These are phyloP conservation scores for Cydia splendana DNA, from an alignment of 1,140 invertebrate species.

Conservation along the genomic window DNA sequence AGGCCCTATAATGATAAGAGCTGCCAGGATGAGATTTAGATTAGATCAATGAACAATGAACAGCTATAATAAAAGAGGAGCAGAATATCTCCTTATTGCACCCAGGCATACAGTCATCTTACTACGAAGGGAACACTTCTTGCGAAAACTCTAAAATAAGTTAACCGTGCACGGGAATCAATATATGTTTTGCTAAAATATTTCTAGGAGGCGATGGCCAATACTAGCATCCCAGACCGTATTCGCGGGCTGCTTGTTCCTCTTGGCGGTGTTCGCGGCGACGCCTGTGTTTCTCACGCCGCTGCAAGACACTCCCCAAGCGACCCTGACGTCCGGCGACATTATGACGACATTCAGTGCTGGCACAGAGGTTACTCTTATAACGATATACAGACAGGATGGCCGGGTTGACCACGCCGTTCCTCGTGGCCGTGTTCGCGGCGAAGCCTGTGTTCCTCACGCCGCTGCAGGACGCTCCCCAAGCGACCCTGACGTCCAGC, in stretches of 20 bases:
- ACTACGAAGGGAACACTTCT: no score
- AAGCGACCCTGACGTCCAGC: conserved; percentile 43
- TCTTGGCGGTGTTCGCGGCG: conserved; percentile 53
- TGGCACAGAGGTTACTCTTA: conserved; percentile 32
- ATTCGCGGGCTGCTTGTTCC: conserved; percentile 52
- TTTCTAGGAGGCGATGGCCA: conserved; percentile 46
- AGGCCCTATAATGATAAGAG: no score
- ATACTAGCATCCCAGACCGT: conserved; percentile 49
- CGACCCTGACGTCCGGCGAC: conserved; percentile 44
- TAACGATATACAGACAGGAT: no score
- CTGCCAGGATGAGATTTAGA: no score
- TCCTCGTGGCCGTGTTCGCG: conserved; percentile 50
- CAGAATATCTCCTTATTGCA: no score
- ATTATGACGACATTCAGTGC: conserved; percentile 48
- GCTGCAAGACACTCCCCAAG: conserved; percentile 49
- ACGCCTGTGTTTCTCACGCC: conserved; percentile 66
- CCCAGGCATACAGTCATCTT: no score
- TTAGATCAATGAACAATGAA: no score
- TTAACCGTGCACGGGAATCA: no score
- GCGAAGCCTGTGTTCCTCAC: conserved; percentile 66
- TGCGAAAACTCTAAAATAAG: no score
- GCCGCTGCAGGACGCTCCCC: conserved; percentile 52
- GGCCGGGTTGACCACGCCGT: conserved; percentile 17
- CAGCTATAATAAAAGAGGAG: no score
- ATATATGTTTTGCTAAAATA: neutral